Evolutionary conservation across 2,888 invertebrate species (phyloP).

Genomic region (Dicyrtoma fusca): DNA sequence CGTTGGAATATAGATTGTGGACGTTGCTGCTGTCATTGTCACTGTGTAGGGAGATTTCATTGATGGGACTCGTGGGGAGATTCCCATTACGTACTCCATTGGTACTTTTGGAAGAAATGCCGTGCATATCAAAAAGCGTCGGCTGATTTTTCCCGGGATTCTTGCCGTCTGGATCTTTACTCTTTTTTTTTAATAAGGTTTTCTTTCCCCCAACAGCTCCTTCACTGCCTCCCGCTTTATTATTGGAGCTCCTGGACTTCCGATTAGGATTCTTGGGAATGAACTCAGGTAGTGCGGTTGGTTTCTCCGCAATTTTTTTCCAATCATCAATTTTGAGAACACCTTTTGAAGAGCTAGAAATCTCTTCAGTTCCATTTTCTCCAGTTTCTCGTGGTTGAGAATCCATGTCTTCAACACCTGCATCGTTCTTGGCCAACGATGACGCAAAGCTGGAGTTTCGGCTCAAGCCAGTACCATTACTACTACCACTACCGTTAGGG

Average conservation of each 20-base stretch:
- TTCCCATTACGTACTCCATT: no score
- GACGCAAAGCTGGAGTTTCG: slow-evolving; percentile 21
- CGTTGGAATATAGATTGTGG: no score
- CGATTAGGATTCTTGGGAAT: slow-evolving; percentile 45
- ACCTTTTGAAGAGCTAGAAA: slow-evolving; percentile 39
- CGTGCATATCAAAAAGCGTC: slow-evolving; percentile 47
- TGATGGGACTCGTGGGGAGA: no score
- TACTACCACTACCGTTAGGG: neutral
- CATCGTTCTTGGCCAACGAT: neutral
- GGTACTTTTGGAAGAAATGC: neutral
- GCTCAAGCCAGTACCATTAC: neutral
- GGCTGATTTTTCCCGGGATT: slow-evolving; percentile 44
- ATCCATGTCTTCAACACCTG: slow-evolving; percentile 21
- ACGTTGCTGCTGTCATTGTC: no score
- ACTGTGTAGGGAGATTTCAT: no score
- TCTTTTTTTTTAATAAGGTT: slow-evolving; percentile 32
- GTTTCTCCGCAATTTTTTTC: slow-evolving; percentile 53
- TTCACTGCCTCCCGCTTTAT: neutral
- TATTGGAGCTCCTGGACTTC: slow-evolving; percentile 5
- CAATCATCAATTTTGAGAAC: slow-evolving; percentile 52
- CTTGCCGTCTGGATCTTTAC: slow-evolving; percentile 33
- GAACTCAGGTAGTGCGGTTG: slow-evolving; percentile 42
- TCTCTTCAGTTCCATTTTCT: slow-evolving; percentile 20
- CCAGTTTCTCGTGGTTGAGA: slow-evolving; percentile 9
- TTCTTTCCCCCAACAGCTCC: slow-evolving; percentile 5